Evolutionary conservation across 2,888 invertebrate species (phyloP), one percentile per base, ranked within the genome.

Genomic region (Hedya salicella): DNA sequence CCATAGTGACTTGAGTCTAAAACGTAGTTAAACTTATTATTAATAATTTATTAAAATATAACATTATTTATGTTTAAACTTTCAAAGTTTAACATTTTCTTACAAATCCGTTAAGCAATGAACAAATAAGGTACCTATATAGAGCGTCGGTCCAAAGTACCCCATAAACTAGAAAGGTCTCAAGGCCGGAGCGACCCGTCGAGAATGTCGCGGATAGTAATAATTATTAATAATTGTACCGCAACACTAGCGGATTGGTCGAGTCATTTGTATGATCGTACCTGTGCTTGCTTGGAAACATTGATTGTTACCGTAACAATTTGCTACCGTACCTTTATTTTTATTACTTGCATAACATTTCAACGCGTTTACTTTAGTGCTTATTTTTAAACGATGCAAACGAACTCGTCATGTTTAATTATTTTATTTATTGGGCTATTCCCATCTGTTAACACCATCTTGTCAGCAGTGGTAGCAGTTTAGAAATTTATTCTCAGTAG

Each of bases 161-260:
- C 19, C 42, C 30, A 44, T 40, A 40, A 16, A 14, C 42, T 42
- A 50, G 50, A 50, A 61, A 42, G 50, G 61, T 16, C 6, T 19
- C 50, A 61, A 50, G 61, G 61, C 42, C 40, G n/a, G 4, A 17
- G 21, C 25, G 25, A 25, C 25, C 50, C 25, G 50, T 30, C 61
- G 25, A 6, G 61, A 61, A 61, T 61, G 61, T 17, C 39, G 13
- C 13, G n/a, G 30, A 59, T 14, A 40, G 40, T 40, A 49, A 60
- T 60, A 57, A 60, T 40, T 49, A 39, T 39, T 14, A 13, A 60
- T 49, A 60, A 60, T 60, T 25, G 21, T 25, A 30, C 16, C 19
- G n/a, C 21, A 48, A 48, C 48, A 48, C 48, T 21, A 1, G 48
- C 21, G 2, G 17, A 25, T 25, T 25, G 25, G n/a, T n/a, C n/a